Base-by-base conservation (phyloP, 2,888 invertebrate species). In the Dryobotodes eremita region DNA sequence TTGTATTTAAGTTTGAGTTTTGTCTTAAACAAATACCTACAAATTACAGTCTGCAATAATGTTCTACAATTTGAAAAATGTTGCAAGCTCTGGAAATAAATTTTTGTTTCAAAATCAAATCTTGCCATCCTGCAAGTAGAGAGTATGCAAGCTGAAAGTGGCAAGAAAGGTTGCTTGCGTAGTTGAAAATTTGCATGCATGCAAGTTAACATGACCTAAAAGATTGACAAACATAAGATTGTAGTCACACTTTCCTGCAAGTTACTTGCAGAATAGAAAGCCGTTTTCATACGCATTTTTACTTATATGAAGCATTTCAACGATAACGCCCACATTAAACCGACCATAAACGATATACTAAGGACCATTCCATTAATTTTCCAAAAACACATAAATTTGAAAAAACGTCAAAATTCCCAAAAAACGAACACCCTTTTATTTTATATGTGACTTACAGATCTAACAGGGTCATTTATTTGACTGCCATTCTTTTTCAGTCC, bases 381-480 rank as follows among this genome's bases (percentile, higher is more conserved):
- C 26, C 59, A 26, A 6, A 15, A 59, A 57, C 55, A 65, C 3
- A 11, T 53, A 61, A n/a, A 53, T 59, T 64, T 4, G 4, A 74
- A 57, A 71, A 55, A 31, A 85, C 75, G 59, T 61, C 66, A 87
- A 71, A 62, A 23, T 62, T 26, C 55, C 76, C 69, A 66, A 53
- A n/a, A 66, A 53, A 61, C 46, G 17, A 74, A 2, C 31, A 20
- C 48, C 69, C 26, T 71, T 55, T 61, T 17, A 69, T 66, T 71
- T 0, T 31, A n/a, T 50, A 23, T 5, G 57, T 66, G 85, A 92
- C 95, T 95, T 93, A 95, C 95, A 85, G 94, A 93, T 88, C 88
- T 91, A 1, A 94, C 91, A 4, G 94, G 93, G 61, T 94, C 93
- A 89, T 94, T 92, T 65, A 94, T 91, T 91, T 94, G 93, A 73